phyloP scores from a whole-genome alignment of 2,888 invertebrate genomes.

The Clepsis dumicolana region DNA sequence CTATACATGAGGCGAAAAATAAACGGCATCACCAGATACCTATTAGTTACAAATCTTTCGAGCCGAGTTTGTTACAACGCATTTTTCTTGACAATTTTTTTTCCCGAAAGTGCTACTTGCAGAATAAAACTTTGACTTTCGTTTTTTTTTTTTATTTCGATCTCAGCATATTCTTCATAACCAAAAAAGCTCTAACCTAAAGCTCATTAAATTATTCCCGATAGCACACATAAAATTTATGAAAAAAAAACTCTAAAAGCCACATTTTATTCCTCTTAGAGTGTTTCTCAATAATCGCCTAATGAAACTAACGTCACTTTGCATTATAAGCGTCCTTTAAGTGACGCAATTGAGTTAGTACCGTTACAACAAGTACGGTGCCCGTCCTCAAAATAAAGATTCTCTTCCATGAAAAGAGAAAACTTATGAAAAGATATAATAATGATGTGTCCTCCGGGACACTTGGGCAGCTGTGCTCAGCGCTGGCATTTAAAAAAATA shows the following conservation, averaged over 20 bases:
- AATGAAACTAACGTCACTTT: conserved; percentile 15
- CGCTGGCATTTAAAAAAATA: not conserved
- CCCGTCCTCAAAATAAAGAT: conserved; percentile 36
- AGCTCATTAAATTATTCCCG: not conserved
- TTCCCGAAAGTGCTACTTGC: too few species aligned
- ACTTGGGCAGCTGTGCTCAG: not conserved
- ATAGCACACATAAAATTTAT: not conserved
- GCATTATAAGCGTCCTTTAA: not conserved
- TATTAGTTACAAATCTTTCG: too few species aligned
- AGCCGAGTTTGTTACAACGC: too few species aligned
- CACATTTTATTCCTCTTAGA: not conserved
- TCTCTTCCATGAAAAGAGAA: conserved; percentile 34
- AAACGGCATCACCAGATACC: too few species aligned
- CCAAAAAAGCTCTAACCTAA: not conserved
- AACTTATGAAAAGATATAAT: conserved; percentile 44
- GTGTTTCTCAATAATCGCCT: not conserved
- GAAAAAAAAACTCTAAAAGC: not conserved
- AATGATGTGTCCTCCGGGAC: conserved; percentile 38
- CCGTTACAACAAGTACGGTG: conserved; percentile 14
- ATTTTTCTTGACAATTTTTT: too few species aligned
- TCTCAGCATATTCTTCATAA: too few species aligned
- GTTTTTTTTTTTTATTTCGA: too few species aligned
- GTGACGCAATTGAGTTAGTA: conserved; percentile 34
- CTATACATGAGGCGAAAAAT: too few species aligned
- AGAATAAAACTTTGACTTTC: too few species aligned